Base-by-base conservation (phyloP, 2,113 vertebrate genomes). In the Salvator merianae region DNA sequence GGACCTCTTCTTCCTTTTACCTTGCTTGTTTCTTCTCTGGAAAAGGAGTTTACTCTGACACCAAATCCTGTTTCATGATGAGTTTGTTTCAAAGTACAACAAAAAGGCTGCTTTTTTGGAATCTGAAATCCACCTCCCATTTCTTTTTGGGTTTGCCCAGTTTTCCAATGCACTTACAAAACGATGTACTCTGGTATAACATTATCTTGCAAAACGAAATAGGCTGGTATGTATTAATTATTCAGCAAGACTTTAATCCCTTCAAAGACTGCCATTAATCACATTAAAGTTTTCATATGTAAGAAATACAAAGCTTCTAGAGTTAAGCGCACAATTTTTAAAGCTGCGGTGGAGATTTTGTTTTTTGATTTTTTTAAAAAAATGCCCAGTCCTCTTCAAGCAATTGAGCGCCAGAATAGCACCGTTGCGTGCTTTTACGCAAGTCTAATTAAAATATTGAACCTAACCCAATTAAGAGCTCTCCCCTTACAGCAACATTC, bases 401-500 rank as follows among this genome's bases (percentile, higher is more conserved):
- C 86, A 91, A 91, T 84, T 91, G 86, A 94, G 91, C 88, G 90
- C 71, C 78, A 34, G 83, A 89, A 28, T 80, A 59, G 84, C 28
- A 50, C 86, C 89, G 12, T 32, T 1, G 82, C 80, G 43, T 83
- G 87, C 84, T 85, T 94, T 92, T 93, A 89, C 30, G 28, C 89
- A 94, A 89, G 91, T 87, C 89, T 91, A 92, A 87, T 89, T 91
- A 93, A 87, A 93, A 80, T 73, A 79, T 32, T 77, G 38, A 79
- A 87, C 89, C 88, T 86, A 91, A 94, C 89, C 92, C 88, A 90
- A 87, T 92, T 93, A 92, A 0, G 0, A 90, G 82, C 76, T 79
- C 83, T 86, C 90, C 87, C 89, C 92, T 93, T 90, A 92, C 83
- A 93, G 90, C 88, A 89, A 92, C 78, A 88, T 77, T 92, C 93